phyloP scores from a whole-genome alignment of 2,797 vertebrate genomes.

The Rhabdophis nuchalis region DNA sequence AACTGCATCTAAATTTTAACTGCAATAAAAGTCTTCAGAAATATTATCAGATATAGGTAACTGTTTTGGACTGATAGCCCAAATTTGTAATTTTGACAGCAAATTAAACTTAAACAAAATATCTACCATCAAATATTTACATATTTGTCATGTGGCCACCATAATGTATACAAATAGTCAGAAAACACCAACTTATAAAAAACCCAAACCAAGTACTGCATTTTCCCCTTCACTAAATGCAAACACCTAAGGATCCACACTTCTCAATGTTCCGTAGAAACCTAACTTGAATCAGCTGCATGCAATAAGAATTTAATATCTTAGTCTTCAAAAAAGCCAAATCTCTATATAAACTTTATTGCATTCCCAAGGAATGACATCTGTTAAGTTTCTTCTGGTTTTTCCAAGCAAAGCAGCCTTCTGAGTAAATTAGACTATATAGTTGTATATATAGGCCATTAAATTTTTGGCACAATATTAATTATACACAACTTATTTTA shows the following conservation, averaged over 20 bases:
- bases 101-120: background rate
- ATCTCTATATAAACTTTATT: background rate
- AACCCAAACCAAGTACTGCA: background rate
- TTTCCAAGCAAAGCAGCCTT: background rate
- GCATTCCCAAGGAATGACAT: background rate
- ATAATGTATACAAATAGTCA: background rate
- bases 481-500: slow-evolving; percentile 42
- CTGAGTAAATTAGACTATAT: background rate
- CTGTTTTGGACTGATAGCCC: background rate
- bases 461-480: background rate
- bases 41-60: background rate
- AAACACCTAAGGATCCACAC: background rate
- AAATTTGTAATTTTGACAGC: background rate
- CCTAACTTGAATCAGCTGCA: background rate
- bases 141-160: background rate
- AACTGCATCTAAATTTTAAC: background rate
- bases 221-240: background rate
- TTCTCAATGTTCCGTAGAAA: background rate
- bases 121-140: background rate
- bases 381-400: background rate
- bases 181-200: background rate
- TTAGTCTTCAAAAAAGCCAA: background rate
- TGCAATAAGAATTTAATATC: background rate
- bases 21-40: background rate
- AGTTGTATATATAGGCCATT: background rate